Evolutionary conservation across 2,888 invertebrate genomes (phyloP).

Genomic region (Aleiodes leptofemur): DNA sequence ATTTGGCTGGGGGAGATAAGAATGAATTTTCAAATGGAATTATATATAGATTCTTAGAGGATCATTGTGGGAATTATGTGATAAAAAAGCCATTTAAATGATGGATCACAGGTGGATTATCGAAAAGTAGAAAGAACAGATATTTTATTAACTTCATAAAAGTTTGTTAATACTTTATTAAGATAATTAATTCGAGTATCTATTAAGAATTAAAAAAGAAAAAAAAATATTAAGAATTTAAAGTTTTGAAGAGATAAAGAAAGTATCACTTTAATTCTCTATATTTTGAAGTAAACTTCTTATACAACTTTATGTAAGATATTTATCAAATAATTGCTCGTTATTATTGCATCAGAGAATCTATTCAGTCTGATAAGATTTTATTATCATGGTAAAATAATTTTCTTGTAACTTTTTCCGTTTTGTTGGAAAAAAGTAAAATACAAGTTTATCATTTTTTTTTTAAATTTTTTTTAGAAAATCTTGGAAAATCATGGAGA

Average conservation of each 20-base stretch:
- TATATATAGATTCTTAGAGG: neutral
- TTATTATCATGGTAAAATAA: too few relatives aligned
- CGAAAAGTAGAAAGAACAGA: neutral
- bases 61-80: neutral
- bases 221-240: neutral
- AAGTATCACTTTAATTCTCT: neutral
- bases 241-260: neutral
- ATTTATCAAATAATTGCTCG: too few relatives aligned
- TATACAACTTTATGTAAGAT: neutral
- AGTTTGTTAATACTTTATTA: neutral
- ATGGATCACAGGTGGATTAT: constrained; percentile 11
- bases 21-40: too few relatives aligned
- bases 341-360: too few relatives aligned
- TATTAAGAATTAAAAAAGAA: too few relatives aligned
- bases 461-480: too few relatives aligned
- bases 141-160: neutral
- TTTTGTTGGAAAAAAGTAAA: too few relatives aligned
- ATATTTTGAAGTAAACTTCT: neutral
- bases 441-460: too few relatives aligned
- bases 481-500: too few relatives aligned
- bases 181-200: neutral
- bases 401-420: too few relatives aligned
- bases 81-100: constrained; percentile 2
- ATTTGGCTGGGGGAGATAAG: too few relatives aligned
- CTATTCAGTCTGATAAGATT: too few relatives aligned